These are phyloP conservation scores for Leptura quadrifasciata DNA, from an alignment of 2,888 invertebrate species.

Conservation along the genomic window DNA sequence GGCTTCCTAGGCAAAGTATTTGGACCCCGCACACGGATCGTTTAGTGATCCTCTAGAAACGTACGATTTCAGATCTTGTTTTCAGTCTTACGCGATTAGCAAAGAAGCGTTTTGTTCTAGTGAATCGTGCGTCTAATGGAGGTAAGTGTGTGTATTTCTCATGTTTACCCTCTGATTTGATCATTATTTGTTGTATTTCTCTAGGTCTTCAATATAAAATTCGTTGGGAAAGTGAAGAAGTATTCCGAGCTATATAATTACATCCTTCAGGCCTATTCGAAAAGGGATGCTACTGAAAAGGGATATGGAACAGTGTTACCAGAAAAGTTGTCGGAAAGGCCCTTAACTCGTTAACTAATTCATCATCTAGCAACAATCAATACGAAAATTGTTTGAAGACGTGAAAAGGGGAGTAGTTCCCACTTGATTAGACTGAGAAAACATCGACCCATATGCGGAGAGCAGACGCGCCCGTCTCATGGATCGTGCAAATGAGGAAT, in stretches of 20 bases:
- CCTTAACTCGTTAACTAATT: too few species aligned
- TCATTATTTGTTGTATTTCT: conserved; percentile 14
- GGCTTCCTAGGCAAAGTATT: too few species aligned
- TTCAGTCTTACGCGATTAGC: conserved; percentile 4
- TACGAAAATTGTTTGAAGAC: background rate
- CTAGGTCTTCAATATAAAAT: too few species aligned
- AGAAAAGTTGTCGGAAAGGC: conserved; percentile 3
- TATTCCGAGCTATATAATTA: conserved; percentile 9
- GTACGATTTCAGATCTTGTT: too few species aligned
- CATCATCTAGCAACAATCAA: too few species aligned
- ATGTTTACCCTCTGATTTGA: background rate
- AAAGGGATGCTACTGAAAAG: background rate
- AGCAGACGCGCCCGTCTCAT: too few species aligned
- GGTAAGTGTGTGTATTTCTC: background rate
- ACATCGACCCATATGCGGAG: too few species aligned
- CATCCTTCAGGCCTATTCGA: background rate
- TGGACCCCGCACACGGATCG: too few species aligned
- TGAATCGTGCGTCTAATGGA: conserved; percentile 11
- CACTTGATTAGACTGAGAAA: background rate
- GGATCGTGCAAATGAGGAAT: too few species aligned
- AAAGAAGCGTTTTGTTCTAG: conserved; percentile 4
- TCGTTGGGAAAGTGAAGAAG: background rate
- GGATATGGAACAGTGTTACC: background rate
- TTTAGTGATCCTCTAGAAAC: too few species aligned
- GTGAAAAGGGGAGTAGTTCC: background rate